Evolutionary conservation across 2,888 invertebrate genomes (phyloP), one percentile per base, ranked within the genome.

Genomic region (Drosophila lutescens): DNA sequence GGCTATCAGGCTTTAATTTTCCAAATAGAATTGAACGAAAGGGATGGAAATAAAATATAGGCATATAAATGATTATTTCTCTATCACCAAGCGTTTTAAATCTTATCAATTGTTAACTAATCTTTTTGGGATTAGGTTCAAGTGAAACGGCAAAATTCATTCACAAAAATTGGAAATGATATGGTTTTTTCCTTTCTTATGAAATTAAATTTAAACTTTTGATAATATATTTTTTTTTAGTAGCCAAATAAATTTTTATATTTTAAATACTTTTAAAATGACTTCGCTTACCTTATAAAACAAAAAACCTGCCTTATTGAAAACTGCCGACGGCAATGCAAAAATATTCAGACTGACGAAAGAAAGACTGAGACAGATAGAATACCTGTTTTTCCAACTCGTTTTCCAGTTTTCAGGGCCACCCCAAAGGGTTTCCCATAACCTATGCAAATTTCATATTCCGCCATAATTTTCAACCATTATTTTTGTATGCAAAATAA

Each of bases 321-420:
- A 44, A 72, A 54, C 5, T 17, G 55, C 73, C 73, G 73, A 51
- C 73, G 73, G 73, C 50, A 67, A 47, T 66, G 73, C 72, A 72
- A 55, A 58, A 53, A 34, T 54, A 60, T 32, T 43, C 36, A 34
- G 40, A 47, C 40, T 32, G 38, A n/a, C 8, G 4, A 36, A 36
- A 36, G 8, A 10, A 13, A 32, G 2, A 20, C 23, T 30, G 20
- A 62, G 50, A 40, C 38, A 20, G 30, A 12, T 23, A 44, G 51
- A 49, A 36, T 36, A 55, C 69, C 68, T 59, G 61, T 59, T 47
- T 44, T 43, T 26, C 60, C 10, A 60, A 57, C 57, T 36, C 17
- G 60, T 60, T 44, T 43, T 41, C 41, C 15, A 40, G 40, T 43
- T 56, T 56, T 47, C 23, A 36, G 51, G 65, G 44, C 51, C 63